Conservation (phyloP, 2,888 invertebrate species). For the Epistrophe eligans region DNA sequence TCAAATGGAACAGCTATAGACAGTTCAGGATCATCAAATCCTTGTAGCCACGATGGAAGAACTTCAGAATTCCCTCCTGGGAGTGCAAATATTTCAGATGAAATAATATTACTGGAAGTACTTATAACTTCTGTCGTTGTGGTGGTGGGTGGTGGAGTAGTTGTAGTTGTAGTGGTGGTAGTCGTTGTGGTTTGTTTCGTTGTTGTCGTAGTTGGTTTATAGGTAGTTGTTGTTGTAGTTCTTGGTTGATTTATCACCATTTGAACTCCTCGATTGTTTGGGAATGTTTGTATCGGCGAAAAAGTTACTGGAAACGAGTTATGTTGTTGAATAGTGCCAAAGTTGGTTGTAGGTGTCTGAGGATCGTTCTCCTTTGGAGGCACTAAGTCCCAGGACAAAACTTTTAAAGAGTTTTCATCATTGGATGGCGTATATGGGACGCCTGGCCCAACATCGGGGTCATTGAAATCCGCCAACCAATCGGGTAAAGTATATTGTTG, state of each 20-base stretch:
- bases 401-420: conserved; percentile 76
- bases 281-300: conserved; percentile 60
- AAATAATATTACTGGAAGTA: conserved; percentile 2
- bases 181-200: conserved; percentile 72
- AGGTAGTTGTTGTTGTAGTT: conserved; percentile 42
- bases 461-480: conserved; percentile 82
- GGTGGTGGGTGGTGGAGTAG: conserved; percentile 67
- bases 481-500: conserved; percentile 79
- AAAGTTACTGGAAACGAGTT: conserved; percentile 70
- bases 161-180: conserved; percentile 64
- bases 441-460: conserved; percentile 82
- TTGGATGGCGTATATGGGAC: conserved; percentile 79
- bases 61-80: conserved; percentile 80
- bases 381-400: conserved; percentile 82
- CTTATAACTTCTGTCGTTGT: conserved; percentile 74
- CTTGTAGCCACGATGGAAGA: conserved; percentile 81
- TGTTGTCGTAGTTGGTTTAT: conserved; percentile 67
- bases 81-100: conserved; percentile 78
- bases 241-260: conserved; percentile 64
- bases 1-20: conserved; percentile 81
- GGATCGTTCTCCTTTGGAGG: conserved; percentile 78
- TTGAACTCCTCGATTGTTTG: conserved; percentile 19
- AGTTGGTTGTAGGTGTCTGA: conserved; percentile 70
- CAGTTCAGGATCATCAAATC: conserved; percentile 81
- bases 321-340: conserved; percentile 62